A percentile compares a stretch with the other conserved stretches of the same genome.
Evolutionary conservation across 1,140 invertebrate species (phyloP).

Genomic region (Drosophila sp.): DNA sequence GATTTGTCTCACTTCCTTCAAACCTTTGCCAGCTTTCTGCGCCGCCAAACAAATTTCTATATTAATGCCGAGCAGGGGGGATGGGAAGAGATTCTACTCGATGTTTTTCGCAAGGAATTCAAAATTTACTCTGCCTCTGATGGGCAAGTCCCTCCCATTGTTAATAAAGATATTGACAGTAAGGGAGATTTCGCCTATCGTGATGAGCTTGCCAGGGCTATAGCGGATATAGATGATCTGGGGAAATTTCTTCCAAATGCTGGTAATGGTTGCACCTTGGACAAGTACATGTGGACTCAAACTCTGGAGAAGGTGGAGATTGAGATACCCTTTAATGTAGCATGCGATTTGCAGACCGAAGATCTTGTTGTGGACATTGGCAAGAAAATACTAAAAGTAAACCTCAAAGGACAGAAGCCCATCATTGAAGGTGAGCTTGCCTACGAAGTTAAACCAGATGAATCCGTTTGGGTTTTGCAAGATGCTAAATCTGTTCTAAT

Average conservation of each 20-base stretch:
- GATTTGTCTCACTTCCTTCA: conserved; percentile 96
- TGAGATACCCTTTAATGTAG: conserved; percentile 90
- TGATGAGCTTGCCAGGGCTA: conserved; percentile 77
- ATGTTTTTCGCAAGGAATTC: conserved; percentile 91
- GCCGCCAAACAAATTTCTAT: conserved; percentile 98
- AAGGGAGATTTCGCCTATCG: conserved; percentile 14
- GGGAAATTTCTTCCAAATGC: conserved; percentile 96
- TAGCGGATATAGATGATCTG: conserved; percentile 86
- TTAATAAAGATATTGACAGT: conserved; percentile 86
- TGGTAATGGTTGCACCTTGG: conserved; percentile 97
- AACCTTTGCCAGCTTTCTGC: conserved; percentile 95
- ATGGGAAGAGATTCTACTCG: conserved; percentile 92
- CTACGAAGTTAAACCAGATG: conserved; percentile 96
- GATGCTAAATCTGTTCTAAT: conserved; percentile 93
- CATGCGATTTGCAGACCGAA: conserved; percentile 85
- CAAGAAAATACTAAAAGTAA: conserved; percentile 94
- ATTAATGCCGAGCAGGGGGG: conserved; percentile 91
- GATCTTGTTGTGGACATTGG: conserved; percentile 95
- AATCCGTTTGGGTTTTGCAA: conserved; percentile 98
- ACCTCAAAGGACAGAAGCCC: conserved; percentile 94
- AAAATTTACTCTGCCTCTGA: conserved; percentile 90
- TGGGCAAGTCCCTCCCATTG: conserved; percentile 93
- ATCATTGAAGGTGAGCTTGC: conserved; percentile 96
- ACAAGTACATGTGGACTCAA: conserved; percentile 98
- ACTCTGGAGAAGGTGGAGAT: conserved; percentile 98